Evolutionary conservation across 2,113 vertebrate species (phyloP).

Genomic region (Rhizomys pruinosus): DNA sequence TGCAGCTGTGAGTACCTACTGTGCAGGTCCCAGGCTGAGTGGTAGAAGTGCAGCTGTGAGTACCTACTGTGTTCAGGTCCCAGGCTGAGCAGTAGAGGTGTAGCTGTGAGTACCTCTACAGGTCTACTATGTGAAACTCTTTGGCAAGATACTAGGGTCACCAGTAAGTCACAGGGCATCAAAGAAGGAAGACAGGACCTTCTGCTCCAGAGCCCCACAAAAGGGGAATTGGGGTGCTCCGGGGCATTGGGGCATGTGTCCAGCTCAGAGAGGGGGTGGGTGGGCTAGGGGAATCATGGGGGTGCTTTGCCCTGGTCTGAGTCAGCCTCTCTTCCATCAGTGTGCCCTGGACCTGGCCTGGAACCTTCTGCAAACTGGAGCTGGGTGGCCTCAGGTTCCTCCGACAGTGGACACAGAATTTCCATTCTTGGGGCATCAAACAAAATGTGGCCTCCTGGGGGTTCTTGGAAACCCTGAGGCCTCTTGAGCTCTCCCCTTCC

Average conservation of each 20-base stretch:
- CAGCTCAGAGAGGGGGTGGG: neutral
- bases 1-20: too few relatives aligned
- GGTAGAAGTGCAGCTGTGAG: too few relatives aligned
- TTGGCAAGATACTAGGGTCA: neutral
- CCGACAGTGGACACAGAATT: too few relatives aligned
- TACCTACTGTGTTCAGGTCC: neutral
- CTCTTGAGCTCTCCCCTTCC: neutral
- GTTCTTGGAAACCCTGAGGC: neutral
- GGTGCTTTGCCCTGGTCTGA: neutral
- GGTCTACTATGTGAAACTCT: neutral
- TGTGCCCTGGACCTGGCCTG: too few relatives aligned
- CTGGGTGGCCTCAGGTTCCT: neutral
- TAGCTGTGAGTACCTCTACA: neutral
- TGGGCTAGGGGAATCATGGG: too few relatives aligned
- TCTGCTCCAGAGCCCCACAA: neutral
- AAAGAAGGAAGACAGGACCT: too few relatives aligned
- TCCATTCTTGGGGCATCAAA: neutral
- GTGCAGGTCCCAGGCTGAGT: too few relatives aligned
- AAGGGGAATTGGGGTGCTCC: too few relatives aligned
- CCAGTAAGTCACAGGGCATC: neutral
- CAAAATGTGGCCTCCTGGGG: neutral
- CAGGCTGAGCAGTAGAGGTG: neutral
- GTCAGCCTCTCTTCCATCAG: neutral
- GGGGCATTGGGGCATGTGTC: neutral
- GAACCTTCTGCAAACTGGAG: rapidly evolving